Evolutionary conservation across 2,888 invertebrate species (phyloP).

Genomic region (Spatulosminthurus flaviceps): DNA sequence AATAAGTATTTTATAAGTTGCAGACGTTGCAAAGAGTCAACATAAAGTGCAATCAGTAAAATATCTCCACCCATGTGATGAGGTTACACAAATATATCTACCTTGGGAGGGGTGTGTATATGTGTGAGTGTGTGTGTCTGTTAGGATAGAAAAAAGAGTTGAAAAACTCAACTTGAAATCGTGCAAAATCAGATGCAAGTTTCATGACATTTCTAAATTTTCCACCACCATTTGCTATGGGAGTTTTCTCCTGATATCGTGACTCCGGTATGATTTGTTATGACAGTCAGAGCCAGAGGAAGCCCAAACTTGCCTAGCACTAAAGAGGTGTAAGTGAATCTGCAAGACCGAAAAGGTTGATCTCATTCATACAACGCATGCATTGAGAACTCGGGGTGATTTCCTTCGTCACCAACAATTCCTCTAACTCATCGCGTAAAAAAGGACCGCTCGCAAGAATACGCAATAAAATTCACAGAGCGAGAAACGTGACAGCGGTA

Average conservation of each 20-base stretch:
- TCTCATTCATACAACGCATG: neutral
- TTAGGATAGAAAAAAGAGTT: too few species aligned
- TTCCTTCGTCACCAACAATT: too few species aligned
- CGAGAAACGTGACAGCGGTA: neutral
- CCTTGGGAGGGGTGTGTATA: too few species aligned
- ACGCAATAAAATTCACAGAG: neutral
- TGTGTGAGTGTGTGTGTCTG: too few species aligned
- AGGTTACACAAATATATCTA: too few species aligned
- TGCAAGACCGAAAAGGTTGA: constrained; percentile 6
- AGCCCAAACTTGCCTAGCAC: constrained; percentile 13
- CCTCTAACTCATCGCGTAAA: neutral
- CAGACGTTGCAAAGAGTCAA: too few species aligned
- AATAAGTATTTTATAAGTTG: too few species aligned
- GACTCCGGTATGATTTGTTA: constrained; percentile 8
- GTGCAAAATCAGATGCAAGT: too few species aligned
- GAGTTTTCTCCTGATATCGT: constrained; percentile 9
- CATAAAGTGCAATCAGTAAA: too few species aligned
- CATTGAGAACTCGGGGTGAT: too few species aligned
- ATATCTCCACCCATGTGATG: too few species aligned
- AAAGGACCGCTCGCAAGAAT: neutral
- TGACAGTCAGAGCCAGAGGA: constrained; percentile 10
- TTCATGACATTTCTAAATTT: neutral
- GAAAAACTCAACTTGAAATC: too few species aligned
- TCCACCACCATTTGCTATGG: neutral
- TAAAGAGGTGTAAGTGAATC: neutral